Percentiles rank a stretch among this genome's conserved stretches.
These are phyloP conservation scores for Macrocentrus cingulum DNA, from an alignment of 1,140 invertebrate species.

Conservation along the genomic window DNA sequence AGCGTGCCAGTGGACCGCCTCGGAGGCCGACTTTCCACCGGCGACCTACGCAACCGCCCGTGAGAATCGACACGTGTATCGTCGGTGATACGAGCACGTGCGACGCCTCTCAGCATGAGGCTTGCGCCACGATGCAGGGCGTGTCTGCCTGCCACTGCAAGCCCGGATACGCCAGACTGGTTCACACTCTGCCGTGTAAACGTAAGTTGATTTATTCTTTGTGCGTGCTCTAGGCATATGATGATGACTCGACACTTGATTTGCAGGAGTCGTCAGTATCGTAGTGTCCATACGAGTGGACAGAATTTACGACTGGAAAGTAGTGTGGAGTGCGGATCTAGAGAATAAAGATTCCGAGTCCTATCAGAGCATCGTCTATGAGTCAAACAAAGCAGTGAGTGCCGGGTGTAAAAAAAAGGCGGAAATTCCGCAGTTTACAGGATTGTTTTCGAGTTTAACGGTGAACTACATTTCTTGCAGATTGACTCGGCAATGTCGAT, in stretches of 20 bases:
- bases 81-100: conserved; percentile 92
- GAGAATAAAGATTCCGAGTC: conserved; percentile 75
- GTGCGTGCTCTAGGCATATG: conserved; percentile 38
- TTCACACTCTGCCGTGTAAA: conserved; percentile 77
- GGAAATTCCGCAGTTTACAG: too few species aligned
- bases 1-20: conserved; percentile 34
- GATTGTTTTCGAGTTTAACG: too few species aligned
- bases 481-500: conserved; percentile 86
- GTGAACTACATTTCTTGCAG: conserved; percentile 54
- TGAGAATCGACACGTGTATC: conserved; percentile 90
- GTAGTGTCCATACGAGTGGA: conserved; percentile 80
- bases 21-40: conserved; percentile 59
- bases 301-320: conserved; percentile 75
- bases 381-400: conserved; percentile 81
- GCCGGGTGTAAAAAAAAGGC: too few species aligned
- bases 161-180: conserved; percentile 78
- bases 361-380: conserved; percentile 80
- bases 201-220: conserved; percentile 55
- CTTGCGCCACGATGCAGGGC: conserved; percentile 82
- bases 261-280: conserved; percentile 69
- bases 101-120: conserved; percentile 82
- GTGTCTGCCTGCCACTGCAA: conserved; percentile 91
- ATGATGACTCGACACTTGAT: too few species aligned
- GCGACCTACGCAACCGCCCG: conserved; percentile 66
- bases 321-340: conserved; percentile 76